Evolutionary conservation across 2,888 invertebrate genomes (phyloP), one percentile per base, ranked within the genome.

Genomic region (Lasioglossum oenotherae): DNA sequence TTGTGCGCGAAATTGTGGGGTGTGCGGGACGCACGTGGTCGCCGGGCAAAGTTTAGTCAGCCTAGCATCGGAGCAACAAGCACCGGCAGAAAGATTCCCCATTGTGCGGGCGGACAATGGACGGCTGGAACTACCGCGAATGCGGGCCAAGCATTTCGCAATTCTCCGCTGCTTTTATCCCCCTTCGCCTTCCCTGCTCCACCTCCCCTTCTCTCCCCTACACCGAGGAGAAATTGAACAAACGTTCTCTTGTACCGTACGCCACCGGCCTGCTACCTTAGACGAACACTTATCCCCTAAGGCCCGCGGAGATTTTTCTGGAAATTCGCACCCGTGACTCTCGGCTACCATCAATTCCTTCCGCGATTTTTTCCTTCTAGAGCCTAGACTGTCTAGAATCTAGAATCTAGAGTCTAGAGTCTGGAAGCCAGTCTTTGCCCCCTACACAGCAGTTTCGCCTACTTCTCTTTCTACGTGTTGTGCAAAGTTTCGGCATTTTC

Each of bases 101-200:
- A 92, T 92, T 92, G 92, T 92, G 81, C 75, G 71, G 71, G 86
- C 88, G 90, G 85, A 92, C 92, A 92, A 92, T 92, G 87, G 90
- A 81, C 86, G 87, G 82, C 87, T 89, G 87, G 78, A 87, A 84
- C 87, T 87, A 87, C 82, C 57, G 88, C 87, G 87, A 88, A 88
- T 87, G 82, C 88, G 87, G 87, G 87, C 88, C 86, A 88, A 88
- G 84, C 88, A 88, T 88, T 88, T 82, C 87, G 88, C 87, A 85
- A 84, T 91, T 90, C 89, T 82, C 81, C 83, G 71, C 84, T 73
- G 77, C 88, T 84, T 87, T 87, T 86, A 87, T 86, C 80, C 86
- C 67, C 74, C 80, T 8, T 14, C 69, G 77, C 71, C 71, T 77
- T 87, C 86, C 16, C 16, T 12, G 16, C 46, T 0, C 14, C 46